phyloP scores from a whole-genome alignment of 2,797 vertebrate genomes.

The Sebastes steindachneri region DNA sequence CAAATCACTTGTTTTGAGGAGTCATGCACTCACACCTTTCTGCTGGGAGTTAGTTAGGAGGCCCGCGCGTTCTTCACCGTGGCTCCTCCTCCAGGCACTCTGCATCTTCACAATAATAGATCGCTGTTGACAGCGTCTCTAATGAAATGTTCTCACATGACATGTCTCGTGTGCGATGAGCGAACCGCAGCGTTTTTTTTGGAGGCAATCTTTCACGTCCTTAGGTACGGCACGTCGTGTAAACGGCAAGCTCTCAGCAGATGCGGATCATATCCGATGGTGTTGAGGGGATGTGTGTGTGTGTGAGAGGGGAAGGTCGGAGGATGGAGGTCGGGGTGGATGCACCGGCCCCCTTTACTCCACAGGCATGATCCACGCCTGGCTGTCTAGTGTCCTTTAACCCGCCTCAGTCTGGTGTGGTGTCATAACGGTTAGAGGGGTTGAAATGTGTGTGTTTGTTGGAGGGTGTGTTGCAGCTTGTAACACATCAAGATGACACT shows the following conservation, averaged over 20 bases:
- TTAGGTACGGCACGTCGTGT: constrained; percentile 52
- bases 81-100: constrained; percentile 65
- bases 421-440: constrained; percentile 43
- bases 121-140: constrained; percentile 69
- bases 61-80: constrained; percentile 39
- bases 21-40: constrained; percentile 76
- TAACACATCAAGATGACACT: constrained; percentile 40
- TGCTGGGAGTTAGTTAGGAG: constrained; percentile 69
- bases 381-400: constrained; percentile 30
- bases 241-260: background rate
- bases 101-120: constrained; percentile 60
- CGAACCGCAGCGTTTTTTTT: constrained; percentile 18
- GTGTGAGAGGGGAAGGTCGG: constrained; percentile 2
- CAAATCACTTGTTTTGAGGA: constrained; percentile 81
- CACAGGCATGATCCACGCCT: constrained; percentile 10
- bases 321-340: background rate
- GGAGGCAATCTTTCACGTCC: constrained; percentile 29
- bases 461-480: constrained; percentile 8
- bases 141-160: constrained; percentile 72
- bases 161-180: constrained; percentile 31
- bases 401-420: constrained; percentile 21
- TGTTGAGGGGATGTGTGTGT: background rate
- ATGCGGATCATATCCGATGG: constrained; percentile 2
- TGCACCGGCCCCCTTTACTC: background rate
- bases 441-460: constrained; percentile 20